Evolutionary conservation across 1,140 invertebrate genomes (phyloP).

Genomic region (Caligus rogercresseyi): DNA sequence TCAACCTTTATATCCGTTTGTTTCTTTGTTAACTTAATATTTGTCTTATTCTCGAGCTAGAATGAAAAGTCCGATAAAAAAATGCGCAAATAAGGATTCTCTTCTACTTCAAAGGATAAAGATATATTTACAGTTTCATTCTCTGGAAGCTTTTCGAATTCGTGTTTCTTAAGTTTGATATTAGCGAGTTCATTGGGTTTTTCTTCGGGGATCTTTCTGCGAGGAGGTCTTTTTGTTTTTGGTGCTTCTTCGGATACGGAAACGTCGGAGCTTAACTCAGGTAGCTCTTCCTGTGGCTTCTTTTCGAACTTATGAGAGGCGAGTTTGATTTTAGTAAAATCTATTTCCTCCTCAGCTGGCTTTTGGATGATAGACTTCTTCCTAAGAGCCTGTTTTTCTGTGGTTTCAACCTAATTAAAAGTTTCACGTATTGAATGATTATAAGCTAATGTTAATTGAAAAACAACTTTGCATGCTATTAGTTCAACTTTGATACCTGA

Average conservation of each 20-base stretch:
- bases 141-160: neutral
- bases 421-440: neutral
- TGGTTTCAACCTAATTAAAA: neutral
- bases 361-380: neutral
- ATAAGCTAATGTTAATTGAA: neutral
- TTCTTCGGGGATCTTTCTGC: neutral
- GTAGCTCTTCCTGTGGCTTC: neutral
- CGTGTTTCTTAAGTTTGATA: neutral
- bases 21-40: neutral
- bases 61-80: neutral
- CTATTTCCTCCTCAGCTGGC: neutral
- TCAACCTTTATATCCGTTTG: neutral
- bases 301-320: neutral
- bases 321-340: neutral
- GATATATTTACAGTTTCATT: neutral
- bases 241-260: neutral
- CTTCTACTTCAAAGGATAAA: too few species aligned
- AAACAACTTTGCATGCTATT: neutral
- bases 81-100: neutral
- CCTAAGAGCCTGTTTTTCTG: neutral
- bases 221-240: neutral
- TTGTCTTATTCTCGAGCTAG: neutral
- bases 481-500: neutral
- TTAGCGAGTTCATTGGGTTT: neutral
- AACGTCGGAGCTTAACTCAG: neutral